phyloP scores from a whole-genome alignment of 2,797 vertebrate genomes.

The Rhincodon typus region DNA sequence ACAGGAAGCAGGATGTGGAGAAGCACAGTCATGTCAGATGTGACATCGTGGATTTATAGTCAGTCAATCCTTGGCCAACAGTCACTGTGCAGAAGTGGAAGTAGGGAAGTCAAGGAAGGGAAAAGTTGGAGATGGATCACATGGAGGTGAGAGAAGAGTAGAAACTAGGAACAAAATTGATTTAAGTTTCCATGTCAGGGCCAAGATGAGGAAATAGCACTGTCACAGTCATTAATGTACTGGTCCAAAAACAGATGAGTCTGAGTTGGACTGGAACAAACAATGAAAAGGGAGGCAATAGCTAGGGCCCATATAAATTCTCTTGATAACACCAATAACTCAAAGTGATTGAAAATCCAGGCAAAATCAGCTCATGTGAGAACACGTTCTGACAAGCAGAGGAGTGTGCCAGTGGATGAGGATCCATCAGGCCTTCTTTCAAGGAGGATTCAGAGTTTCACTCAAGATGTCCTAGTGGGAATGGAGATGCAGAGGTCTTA shows the following conservation, averaged over 20 bases:
- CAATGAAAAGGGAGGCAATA: neutral
- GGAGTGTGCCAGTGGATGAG: neutral
- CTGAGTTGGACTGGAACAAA: neutral
- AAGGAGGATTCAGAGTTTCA: neutral
- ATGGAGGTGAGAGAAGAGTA: too few relatives aligned
- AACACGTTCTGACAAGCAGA: neutral
- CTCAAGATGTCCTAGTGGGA: neutral
- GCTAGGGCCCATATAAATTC: neutral
- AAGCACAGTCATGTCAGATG: too few relatives aligned
- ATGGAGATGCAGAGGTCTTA: too few relatives aligned
- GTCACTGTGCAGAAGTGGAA: too few relatives aligned
- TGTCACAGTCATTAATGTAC: neutral
- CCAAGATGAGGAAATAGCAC: too few relatives aligned
- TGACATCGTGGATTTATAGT: too few relatives aligned
- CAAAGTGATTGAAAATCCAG: neutral
- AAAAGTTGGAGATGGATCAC: too few relatives aligned
- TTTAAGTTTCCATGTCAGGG: too few relatives aligned
- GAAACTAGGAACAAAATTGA: too few relatives aligned
- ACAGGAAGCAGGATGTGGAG: too few relatives aligned
- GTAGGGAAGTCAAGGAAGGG: too few relatives aligned
- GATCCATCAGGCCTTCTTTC: neutral
- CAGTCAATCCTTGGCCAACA: too few relatives aligned
- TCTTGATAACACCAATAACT: neutral
- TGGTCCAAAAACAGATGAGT: neutral
- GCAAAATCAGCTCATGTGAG: neutral